Evolutionary conservation across 1,140 invertebrate species (phyloP), one percentile per base, ranked within the genome.

Genomic region (Ips nitidus): DNA sequence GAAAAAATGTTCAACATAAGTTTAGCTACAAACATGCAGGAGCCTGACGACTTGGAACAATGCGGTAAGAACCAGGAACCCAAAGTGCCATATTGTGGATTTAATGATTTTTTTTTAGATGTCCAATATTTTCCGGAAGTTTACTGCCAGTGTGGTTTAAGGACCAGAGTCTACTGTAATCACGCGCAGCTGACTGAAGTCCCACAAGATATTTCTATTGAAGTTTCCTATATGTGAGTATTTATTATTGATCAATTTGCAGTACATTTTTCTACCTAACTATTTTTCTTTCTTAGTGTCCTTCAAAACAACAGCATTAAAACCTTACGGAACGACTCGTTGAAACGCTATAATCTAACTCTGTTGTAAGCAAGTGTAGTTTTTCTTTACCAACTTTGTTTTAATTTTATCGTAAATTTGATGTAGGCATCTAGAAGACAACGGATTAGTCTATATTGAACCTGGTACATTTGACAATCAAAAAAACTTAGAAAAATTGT

Each of bases 181-280:
- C 6, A 60, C n/a, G 57, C 66, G 36, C 7, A 43, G 8, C 41
- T 69, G 43, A 41, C 37, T 40, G 67, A 69, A 7, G 55, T 56
- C 41, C 67, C 67, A 43, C 52, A 47, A 43, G 52, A 64, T 56
- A 69, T 69, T 38, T 64, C 67, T 22, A 47, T 6, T 38, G 41
- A 22, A 55, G 67, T 69, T 4, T 52, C 50, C n/a, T 64, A 63
- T 40, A 55, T 69, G 67, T 69, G 53, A 63, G 67, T 57, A 37
- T 36, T 56, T 58, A 7, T 40, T 41, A 22, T 22, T 22, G 22
- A 22, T 22, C 22, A 22, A 22, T 22, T 22, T 22, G 22, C 22
- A 22, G 22, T n/a, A n/a, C n/a, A n/a, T 22, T 22, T 22, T 22
- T 22, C 22, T 22, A 22, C 22, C 22, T 22, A 22, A 22, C 22